Percentiles rank a stretch among this genome's conserved stretches.
Evolutionary conservation across 2,888 invertebrate genomes (phyloP).

Genomic region (Cryptops parisi): DNA sequence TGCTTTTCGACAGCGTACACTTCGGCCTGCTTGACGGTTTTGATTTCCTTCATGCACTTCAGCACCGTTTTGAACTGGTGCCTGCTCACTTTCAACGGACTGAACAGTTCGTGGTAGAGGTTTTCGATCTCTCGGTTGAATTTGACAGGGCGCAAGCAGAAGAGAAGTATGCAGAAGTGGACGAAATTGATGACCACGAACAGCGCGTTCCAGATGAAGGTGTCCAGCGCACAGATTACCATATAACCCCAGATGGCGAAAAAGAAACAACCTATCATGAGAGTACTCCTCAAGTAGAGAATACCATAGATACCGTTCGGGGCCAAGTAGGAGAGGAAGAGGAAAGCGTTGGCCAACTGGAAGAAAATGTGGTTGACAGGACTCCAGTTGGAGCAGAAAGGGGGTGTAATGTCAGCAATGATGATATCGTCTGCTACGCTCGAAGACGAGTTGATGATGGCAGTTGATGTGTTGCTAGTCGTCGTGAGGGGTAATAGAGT

Average conservation of each 20-base stretch:
- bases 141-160: slow-evolving; percentile 60
- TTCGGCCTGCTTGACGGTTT: slow-evolving; percentile 66
- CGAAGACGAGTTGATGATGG: too few species aligned
- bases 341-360: slow-evolving; percentile 70
- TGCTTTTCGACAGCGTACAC: slow-evolving; percentile 77
- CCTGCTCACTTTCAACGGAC: slow-evolving; percentile 63
- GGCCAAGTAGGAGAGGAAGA: slow-evolving; percentile 64
- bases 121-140: slow-evolving; percentile 70
- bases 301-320: slow-evolving; percentile 62
- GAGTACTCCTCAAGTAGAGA: slow-evolving; percentile 57
- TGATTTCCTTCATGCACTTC: slow-evolving; percentile 63
- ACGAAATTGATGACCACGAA: slow-evolving; percentile 65
- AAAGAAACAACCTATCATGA: slow-evolving; percentile 62
- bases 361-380: slow-evolving; percentile 65
- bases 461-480: too few species aligned
- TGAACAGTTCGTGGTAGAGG: slow-evolving; percentile 65
- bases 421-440: slow-evolving; percentile 7
- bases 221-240: slow-evolving; percentile 46
- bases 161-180: slow-evolving; percentile 60
- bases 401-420: background rate
- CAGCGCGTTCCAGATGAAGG: slow-evolving; percentile 62
- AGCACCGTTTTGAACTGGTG: slow-evolving; percentile 67
- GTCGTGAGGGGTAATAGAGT: background rate
- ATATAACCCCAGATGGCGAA: slow-evolving; percentile 67
- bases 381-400: slow-evolving; percentile 36